Conservation (phyloP, 2,113 vertebrate genomes). For the Gobiocypris rarus region DNA sequence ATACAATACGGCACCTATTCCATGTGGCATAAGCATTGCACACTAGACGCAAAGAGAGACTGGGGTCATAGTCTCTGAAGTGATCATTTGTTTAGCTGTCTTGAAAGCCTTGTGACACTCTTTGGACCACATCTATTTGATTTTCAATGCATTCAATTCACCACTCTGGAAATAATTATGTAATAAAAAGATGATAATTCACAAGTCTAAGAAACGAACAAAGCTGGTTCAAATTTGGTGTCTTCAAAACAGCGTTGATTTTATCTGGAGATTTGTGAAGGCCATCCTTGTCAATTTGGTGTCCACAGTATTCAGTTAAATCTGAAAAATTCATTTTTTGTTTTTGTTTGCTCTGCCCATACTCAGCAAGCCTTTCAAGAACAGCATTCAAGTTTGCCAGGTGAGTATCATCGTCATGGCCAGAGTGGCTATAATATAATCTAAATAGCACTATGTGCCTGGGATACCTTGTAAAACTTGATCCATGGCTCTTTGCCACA, state of each 20-base stretch:
- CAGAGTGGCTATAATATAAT: too few species aligned
- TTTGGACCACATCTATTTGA: background rate
- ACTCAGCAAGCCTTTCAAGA: background rate
- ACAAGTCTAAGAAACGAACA: slow-evolving; percentile 10
- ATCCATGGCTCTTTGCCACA: slow-evolving; percentile 1
- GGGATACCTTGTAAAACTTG: slow-evolving; percentile 8
- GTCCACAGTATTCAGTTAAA: slow-evolving; percentile 29
- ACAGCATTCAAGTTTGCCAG: background rate
- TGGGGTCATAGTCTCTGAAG: slow-evolving; percentile 37
- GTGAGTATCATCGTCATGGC: background rate
- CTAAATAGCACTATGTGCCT: too few species aligned
- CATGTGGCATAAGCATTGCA: too few species aligned
- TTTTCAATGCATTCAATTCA: slow-evolving; percentile 12
- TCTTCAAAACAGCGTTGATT: background rate
- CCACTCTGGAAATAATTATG: slow-evolving; percentile 38
- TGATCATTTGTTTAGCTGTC: slow-evolving; percentile 18
- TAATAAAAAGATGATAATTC: slow-evolving; percentile 47
- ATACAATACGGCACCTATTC: too few species aligned
- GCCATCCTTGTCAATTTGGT: slow-evolving; percentile 41
- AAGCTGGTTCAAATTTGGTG: slow-evolving; percentile 35
- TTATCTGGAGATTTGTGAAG: slow-evolving; percentile 48
- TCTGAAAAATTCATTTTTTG: slow-evolving; percentile 44
- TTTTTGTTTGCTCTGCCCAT: slow-evolving; percentile 14
- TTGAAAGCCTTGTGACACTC: slow-evolving; percentile 36
- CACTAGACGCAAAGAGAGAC: background rate